A percentile compares a stretch with the other conserved stretches of the same genome.
Conservation (phyloP, 2,113 vertebrate species). For the Laticauda laticaudata region DNA sequence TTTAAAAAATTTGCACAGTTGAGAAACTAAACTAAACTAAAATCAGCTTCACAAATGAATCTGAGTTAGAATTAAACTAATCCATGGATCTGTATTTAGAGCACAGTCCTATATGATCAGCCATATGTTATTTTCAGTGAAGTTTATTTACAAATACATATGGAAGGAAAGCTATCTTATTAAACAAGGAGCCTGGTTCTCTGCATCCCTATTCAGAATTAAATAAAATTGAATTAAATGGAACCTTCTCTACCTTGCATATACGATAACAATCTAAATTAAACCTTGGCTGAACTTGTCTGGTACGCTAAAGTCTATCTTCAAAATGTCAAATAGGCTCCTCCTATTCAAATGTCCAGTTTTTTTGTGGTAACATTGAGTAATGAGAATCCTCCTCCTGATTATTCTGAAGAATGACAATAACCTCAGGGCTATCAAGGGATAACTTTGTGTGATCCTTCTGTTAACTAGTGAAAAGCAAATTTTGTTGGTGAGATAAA, state of each 20-base stretch:
- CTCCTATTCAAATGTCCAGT: neutral
- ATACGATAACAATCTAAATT: neutral
- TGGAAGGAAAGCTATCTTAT: neutral
- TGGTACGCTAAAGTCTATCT: neutral
- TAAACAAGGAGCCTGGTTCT: neutral
- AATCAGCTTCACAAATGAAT: neutral
- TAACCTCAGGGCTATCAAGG: neutral
- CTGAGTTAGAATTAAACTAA: neutral
- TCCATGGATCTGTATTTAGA: neutral
- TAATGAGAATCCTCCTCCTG: neutral
- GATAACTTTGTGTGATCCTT: neutral
- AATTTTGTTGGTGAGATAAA: neutral
- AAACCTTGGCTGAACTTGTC: neutral
- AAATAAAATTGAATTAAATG: neutral
- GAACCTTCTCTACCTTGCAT: neutral
- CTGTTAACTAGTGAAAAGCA: neutral
- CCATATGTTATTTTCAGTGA: neutral
- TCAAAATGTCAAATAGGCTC: neutral
- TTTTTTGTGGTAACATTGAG: neutral
- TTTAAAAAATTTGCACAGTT: neutral
- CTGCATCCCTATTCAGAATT: neutral
- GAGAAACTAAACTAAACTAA: neutral
- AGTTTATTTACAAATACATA: neutral
- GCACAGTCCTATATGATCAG: neutral
- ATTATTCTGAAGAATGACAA: neutral